Conservation (phyloP, 2,113 vertebrate species). For the Otis tarda region DNA sequence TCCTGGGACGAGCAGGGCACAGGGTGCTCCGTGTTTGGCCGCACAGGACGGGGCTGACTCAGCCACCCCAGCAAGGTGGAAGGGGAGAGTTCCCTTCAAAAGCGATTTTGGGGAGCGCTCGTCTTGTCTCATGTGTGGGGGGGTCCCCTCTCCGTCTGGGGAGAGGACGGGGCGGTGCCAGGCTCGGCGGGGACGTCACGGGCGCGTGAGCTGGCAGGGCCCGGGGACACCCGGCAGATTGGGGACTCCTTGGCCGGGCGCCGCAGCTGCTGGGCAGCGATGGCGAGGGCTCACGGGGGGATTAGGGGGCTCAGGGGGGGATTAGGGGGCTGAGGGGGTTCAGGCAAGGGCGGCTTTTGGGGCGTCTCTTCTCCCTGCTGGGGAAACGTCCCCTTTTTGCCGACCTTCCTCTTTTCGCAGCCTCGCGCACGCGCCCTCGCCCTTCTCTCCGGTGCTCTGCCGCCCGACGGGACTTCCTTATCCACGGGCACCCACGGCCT, state of each 20-base stretch:
- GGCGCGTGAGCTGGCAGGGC: fast-evolving
- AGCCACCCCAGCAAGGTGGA: background rate
- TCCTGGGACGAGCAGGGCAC: background rate
- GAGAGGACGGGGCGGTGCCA: background rate
- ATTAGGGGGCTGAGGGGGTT: background rate
- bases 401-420: constrained; percentile 48
- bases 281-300: fast-evolving
- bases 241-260: background rate
- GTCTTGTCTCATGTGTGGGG: fast-evolving
- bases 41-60: background rate
- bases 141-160: background rate
- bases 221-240: fast-evolving
- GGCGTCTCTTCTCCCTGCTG: background rate
- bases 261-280: background rate
- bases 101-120: background rate
- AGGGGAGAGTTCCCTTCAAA: background rate
- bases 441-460: background rate
- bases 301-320: background rate
- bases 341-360: background rate
- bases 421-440: background rate
- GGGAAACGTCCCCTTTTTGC: background rate
- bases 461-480: background rate
- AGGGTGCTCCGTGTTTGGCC: background rate
- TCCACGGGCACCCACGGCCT: background rate
- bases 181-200: fast-evolving